phyloP scores from a whole-genome alignment of 2,888 invertebrate genomes.

The Xestia c-nigrum region DNA sequence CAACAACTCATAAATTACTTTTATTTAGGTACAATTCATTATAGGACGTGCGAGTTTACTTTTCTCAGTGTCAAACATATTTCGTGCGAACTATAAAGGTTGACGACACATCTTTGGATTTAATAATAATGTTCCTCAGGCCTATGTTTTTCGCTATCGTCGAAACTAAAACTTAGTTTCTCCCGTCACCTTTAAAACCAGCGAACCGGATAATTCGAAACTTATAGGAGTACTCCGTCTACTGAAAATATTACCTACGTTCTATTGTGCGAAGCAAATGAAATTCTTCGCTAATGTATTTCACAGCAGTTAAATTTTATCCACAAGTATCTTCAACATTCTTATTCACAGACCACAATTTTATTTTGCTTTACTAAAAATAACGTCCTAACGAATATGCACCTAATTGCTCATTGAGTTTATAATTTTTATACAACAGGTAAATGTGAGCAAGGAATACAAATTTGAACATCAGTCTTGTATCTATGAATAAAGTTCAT shows the following conservation, averaged over 20 bases:
- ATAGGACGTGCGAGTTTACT: neutral
- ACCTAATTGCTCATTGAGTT: neutral
- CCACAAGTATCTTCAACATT: neutral
- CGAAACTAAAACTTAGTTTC: constrained; percentile 10
- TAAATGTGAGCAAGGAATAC: neutral
- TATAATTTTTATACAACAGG: neutral
- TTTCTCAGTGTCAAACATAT: neutral
- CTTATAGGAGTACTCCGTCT: constrained; percentile 17
- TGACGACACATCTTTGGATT: neutral
- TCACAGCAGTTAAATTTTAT: constrained; percentile 39
- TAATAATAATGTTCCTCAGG: neutral
- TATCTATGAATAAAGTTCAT: neutral
- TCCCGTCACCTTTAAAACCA: constrained; percentile 10
- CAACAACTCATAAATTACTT: neutral
- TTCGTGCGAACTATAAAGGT: neutral
- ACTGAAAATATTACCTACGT: constrained; percentile 29
- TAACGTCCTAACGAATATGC: neutral
- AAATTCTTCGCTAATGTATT: constrained; percentile 46
- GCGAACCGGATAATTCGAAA: constrained; percentile 22
- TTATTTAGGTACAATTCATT: neutral
- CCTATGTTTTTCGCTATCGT: neutral
- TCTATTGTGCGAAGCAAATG: constrained; percentile 34
- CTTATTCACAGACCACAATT: neutral
- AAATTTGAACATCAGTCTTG: neutral
- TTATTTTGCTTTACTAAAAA: no score